Evolutionary conservation across 2,113 vertebrate genomes (phyloP), one percentile per base, ranked within the genome.

Genomic region (Edolisoma coerulescens): DNA sequence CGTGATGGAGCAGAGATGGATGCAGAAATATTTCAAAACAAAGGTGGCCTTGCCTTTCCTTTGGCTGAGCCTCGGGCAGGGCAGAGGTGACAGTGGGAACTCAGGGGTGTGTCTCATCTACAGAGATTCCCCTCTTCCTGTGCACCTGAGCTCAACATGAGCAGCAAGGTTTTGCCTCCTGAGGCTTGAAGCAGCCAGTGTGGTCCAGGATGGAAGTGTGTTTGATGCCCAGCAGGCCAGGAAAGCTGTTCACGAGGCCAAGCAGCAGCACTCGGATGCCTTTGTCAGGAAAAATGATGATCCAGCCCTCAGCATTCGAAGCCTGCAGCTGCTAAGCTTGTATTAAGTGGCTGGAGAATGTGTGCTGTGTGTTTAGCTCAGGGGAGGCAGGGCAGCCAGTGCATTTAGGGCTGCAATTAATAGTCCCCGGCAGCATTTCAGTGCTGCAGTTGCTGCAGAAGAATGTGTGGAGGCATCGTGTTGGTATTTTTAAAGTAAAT

Each of bases 401-500:
- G 41, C 84, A 24, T 81, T 84, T 91, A 82, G 61, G 44, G 0
- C 86, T 65, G 84, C 89, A 68, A 47, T 75, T 75, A 87, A 79
- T 68, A 86, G 83, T 56, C 67, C 60, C 37, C 32, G 71, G 79
- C 59, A 85, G 65, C 30, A 6, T 95, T 28, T 86, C 94, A 21
- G 54, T 37, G 5, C 42, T 67, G 75, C 94, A 96, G 95, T 92
- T 94, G 96, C 83, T 90, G 12, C 32, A 90, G 69, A 90, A 57
- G 95, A 95, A 96, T 96, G 94, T 45, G 84, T 56, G 91, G 42
- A 95, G 95, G 96, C 95, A 95, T 95, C 2, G 71, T 95, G 97
- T 91, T 91, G 95, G 96, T 95, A 95, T 96, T 97, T 96, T 91
- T 96, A 96, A 97, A 96, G 89, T 96, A 97, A 97, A 97, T 94